Base-by-base conservation (phyloP, 1,140 invertebrate species). In the Planococcus citri region DNA sequence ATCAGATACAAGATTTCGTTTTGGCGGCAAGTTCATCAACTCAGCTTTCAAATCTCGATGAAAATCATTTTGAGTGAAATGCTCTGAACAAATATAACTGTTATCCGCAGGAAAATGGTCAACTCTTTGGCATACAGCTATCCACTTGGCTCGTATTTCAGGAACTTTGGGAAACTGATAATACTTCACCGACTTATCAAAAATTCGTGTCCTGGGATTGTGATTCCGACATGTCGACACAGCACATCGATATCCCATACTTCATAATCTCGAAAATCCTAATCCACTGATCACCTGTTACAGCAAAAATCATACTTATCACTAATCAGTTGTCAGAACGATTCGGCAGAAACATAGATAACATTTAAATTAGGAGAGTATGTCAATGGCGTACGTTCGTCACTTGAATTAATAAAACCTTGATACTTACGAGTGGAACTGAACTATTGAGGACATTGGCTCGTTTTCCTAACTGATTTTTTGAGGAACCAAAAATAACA, bases 1-100 rank as follows among this genome's bases (percentile, higher is more conserved):
- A 24, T 64, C 60, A 6, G 60, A 17, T 25, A 24, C 24, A 9
- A 64, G 25, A 17, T 9, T 25, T 17, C 20, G 9, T 21, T 64
- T 64, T 24, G 60, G 60, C 1, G 60, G 60, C 24, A 64, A 64
- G 24, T 64, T 64, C 22, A 64, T 24, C 17, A 64, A 64, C 24
- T 64, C 60, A 17, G 60, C 21, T 64, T 64, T 64, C 4, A 64
- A 25, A 64, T 64, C 60, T 6, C 60, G 60, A 4, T 64, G 10
- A 25, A 6, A 64, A 64, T 64, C 60, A 2, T 10, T 64, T 9
- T 24, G 8, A 4, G 20, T 2, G 17, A 64, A 64, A 20, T 64
- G 60, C 25, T 25, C 25, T 3, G 60, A 64, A 25, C 60, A 64
- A 64, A 64, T 27, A 20, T 6, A 64, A 24, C 22, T 25, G 24